phyloP scores from a whole-genome alignment of 2,888 invertebrate genomes.

The Chironomus riparius region DNA sequence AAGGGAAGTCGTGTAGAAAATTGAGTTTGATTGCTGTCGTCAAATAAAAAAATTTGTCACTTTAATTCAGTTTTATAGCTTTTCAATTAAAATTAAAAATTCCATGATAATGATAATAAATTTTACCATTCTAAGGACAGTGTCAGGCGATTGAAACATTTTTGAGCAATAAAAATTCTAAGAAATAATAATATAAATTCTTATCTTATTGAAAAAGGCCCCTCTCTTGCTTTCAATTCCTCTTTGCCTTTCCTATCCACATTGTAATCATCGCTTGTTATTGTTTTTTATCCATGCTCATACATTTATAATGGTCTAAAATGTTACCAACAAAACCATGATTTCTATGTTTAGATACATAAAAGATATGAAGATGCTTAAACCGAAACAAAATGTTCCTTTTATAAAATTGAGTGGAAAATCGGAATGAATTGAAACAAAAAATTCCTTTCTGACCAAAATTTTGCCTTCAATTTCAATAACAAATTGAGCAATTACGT shows the following conservation, averaged over 20 bases:
- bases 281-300: not conserved
- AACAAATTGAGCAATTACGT: not conserved
- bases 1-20: no score
- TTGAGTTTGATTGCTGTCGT: no score
- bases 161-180: not conserved
- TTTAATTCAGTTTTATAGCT: no score
- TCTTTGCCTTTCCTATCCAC: not conserved
- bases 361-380: not conserved
- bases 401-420: not conserved
- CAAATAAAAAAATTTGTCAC: no score
- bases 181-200: not conserved
- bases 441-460: not conserved
- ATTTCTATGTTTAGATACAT: not conserved
- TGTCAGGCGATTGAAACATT: not conserved
- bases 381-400: not conserved
- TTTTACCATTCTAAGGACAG: not conserved
- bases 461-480: not conserved
- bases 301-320: not conserved
- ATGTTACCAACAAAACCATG: not conserved
- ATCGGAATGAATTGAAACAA: not conserved
- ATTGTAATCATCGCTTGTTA: not conserved
- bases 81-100: not conserved
- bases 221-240: not conserved
- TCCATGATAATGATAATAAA: not conserved
- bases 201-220: not conserved